phyloP scores from a whole-genome alignment of 2,113 vertebrate species.

The Speoplatyrhinus poulsoni region DNA sequence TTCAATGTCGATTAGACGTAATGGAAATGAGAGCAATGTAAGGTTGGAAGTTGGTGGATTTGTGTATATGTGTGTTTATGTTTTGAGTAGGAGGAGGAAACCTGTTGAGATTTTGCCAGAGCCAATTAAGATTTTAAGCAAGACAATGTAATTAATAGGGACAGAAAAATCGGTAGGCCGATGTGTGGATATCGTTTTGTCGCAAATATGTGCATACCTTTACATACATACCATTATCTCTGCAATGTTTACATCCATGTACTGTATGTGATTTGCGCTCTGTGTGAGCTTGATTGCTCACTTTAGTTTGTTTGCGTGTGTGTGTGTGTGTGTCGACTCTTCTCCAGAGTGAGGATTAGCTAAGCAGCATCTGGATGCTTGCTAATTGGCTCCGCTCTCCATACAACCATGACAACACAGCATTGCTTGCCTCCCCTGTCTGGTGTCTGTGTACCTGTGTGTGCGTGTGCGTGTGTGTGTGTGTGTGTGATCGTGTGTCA shows the following conservation, averaged over 20 bases:
- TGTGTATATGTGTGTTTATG: not conserved
- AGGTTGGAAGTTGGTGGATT: not conserved
- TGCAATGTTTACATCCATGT: slow-evolving; percentile 32
- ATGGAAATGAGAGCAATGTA: slow-evolving; percentile 25
- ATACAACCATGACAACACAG: slow-evolving; percentile 57
- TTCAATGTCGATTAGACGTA: slow-evolving; percentile 18
- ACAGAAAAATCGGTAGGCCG: not conserved
- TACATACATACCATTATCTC: slow-evolving; percentile 3
- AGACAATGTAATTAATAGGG: slow-evolving; percentile 12
- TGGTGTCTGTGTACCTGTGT: not conserved
- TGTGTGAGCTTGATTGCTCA: slow-evolving; percentile 38
- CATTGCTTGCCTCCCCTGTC: slow-evolving; percentile 51
- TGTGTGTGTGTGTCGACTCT: slow-evolving; percentile 21
- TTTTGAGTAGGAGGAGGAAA: not conserved
- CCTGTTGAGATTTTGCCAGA: slow-evolving; percentile 14
- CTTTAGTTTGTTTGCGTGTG: slow-evolving; percentile 11
- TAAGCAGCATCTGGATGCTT: slow-evolving; percentile 70
- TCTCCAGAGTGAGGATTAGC: slow-evolving; percentile 60
- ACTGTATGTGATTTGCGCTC: slow-evolving; percentile 42
- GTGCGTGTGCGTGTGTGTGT: not conserved
- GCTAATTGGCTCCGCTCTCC: slow-evolving; percentile 68
- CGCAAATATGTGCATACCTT: slow-evolving; percentile 22
- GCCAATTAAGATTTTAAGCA: slow-evolving; percentile 37
- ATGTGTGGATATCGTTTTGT: not conserved
- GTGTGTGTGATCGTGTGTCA: not conserved